phyloP scores from a whole-genome alignment of 2,888 invertebrate species.

The Galerucella calmariensis region DNA sequence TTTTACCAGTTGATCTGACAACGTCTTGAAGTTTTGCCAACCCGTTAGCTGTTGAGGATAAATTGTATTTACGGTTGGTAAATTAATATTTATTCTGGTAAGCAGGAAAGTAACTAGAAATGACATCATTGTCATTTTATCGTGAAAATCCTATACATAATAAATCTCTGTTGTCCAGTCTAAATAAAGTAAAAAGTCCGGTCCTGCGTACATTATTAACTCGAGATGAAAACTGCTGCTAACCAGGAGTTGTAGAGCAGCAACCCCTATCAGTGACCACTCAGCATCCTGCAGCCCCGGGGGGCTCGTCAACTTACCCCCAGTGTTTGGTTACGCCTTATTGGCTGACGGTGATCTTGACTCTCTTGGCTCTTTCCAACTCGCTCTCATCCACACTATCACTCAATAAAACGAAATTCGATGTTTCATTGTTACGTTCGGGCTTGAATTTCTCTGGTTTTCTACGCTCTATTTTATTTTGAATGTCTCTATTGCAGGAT shows the following conservation, averaged over 20 bases:
- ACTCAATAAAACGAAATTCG: slow-evolving; percentile 43
- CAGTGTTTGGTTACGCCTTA: slow-evolving; percentile 65
- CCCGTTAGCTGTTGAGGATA: too few relatives aligned
- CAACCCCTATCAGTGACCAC: slow-evolving; percentile 60
- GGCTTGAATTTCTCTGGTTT: slow-evolving; percentile 17
- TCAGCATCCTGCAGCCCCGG: slow-evolving; percentile 60
- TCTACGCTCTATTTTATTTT: slow-evolving; percentile 14
- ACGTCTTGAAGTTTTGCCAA: too few relatives aligned
- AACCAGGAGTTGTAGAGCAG: slow-evolving; percentile 48
- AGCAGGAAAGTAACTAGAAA: too few relatives aligned
- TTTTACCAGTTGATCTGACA: too few relatives aligned
- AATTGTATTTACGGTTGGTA: too few relatives aligned
- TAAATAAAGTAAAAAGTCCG: slow-evolving; percentile 9
- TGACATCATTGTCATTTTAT: too few relatives aligned
- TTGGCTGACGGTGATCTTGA: slow-evolving; percentile 58
- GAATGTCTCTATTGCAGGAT: slow-evolving; percentile 7
- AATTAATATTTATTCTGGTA: too few relatives aligned
- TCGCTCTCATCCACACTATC: slow-evolving; percentile 43
- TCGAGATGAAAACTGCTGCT: slow-evolving; percentile 28
- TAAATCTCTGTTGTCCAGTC: not conserved
- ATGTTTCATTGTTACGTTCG: slow-evolving; percentile 24
- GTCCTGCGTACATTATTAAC: slow-evolving; percentile 27
- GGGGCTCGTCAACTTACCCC: slow-evolving; percentile 61
- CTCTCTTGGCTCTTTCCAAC: slow-evolving; percentile 28
- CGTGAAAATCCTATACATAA: too few relatives aligned